Percentiles rank a stretch among this genome's conserved stretches.
These are phyloP conservation scores for Polietes domitor DNA, from an alignment of 2,888 invertebrate species.

Conservation along the genomic window DNA sequence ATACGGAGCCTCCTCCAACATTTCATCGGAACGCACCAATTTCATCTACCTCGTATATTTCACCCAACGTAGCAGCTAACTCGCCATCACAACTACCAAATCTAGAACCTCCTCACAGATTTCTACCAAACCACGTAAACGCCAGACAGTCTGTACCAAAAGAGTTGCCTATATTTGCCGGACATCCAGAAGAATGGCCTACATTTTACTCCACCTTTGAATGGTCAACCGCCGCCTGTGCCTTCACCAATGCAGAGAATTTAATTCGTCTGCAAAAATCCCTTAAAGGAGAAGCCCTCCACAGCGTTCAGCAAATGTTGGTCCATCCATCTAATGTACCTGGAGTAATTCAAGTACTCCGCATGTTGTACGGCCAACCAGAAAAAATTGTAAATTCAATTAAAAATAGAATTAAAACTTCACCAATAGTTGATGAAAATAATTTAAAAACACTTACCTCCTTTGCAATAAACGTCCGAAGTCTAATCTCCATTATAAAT, in stretches of 20 bases:
- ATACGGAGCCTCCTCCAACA: no score
- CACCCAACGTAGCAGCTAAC: no score
- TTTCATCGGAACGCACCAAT: no score
- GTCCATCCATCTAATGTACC: slow-evolving; percentile 38
- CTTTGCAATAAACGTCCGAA: slow-evolving; percentile 15
- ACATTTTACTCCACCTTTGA: slow-evolving; percentile 39
- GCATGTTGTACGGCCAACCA: slow-evolving; percentile 35
- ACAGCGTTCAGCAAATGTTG: slow-evolving; percentile 43
- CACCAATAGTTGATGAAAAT: slow-evolving; percentile 22
- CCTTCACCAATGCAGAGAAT: slow-evolving; percentile 19
- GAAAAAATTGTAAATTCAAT: slow-evolving; percentile 45
- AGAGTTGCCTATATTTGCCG: slow-evolving; percentile 44
- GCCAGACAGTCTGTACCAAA: slow-evolving; percentile 36
- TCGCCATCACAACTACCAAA: no score
- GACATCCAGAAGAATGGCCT: slow-evolving; percentile 46
- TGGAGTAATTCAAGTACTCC: slow-evolving; percentile 17
- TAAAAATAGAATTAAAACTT: slow-evolving; percentile 22
- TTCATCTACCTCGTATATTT: no score
- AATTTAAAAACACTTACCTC: slow-evolving; percentile 32
- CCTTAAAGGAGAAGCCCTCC: slow-evolving; percentile 42
- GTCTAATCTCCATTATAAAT: slow-evolving; percentile 3
- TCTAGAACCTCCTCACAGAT: no score
- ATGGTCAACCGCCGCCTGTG: slow-evolving; percentile 35
- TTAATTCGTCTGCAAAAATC: no score
- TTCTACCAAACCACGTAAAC: no score